Evolutionary conservation across 2,888 invertebrate genomes (phyloP).

Genomic region (Polymixis lichenea): DNA sequence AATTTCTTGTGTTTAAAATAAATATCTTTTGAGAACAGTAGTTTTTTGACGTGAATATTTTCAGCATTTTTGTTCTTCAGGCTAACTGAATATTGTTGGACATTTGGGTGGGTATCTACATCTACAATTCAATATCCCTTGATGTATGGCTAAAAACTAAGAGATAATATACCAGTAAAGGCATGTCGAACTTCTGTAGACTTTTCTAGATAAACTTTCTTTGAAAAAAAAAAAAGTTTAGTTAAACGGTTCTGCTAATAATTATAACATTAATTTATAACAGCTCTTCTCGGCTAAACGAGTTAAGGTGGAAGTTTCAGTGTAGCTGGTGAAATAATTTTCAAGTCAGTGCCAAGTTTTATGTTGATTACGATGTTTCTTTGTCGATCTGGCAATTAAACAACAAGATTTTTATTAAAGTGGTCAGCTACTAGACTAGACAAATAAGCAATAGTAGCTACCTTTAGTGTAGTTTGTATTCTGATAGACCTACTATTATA

Average conservation of each 20-base stretch:
- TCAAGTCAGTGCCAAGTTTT: too few relatives aligned
- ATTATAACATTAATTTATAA: not conserved
- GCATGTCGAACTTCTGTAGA: not conserved
- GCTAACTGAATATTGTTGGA: not conserved
- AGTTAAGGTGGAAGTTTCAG: too few relatives aligned
- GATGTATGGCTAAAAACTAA: not conserved
- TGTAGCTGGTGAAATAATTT: too few relatives aligned
- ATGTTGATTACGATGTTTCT: too few relatives aligned
- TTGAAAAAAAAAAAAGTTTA: not conserved
- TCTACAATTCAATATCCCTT: not conserved
- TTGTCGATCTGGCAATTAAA: too few relatives aligned
- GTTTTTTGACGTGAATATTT: not conserved
- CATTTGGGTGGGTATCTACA: not conserved
- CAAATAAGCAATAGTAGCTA: too few relatives aligned
- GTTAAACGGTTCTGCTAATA: not conserved
- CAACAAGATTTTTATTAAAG: too few relatives aligned
- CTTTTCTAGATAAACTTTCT: not conserved
- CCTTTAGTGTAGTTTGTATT: too few relatives aligned
- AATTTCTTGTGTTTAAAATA: constrained; percentile 30
- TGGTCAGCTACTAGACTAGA: too few relatives aligned
- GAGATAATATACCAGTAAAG: too few relatives aligned
- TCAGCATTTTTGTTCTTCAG: not conserved
- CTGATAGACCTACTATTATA: too few relatives aligned
- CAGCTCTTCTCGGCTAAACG: not conserved
- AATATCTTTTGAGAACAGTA: constrained; percentile 3